A percentile compares a stretch with the other conserved stretches of the same genome.
phyloP scores from a whole-genome alignment of 2,888 invertebrate genomes.

The Macroteleia sp. region DNA sequence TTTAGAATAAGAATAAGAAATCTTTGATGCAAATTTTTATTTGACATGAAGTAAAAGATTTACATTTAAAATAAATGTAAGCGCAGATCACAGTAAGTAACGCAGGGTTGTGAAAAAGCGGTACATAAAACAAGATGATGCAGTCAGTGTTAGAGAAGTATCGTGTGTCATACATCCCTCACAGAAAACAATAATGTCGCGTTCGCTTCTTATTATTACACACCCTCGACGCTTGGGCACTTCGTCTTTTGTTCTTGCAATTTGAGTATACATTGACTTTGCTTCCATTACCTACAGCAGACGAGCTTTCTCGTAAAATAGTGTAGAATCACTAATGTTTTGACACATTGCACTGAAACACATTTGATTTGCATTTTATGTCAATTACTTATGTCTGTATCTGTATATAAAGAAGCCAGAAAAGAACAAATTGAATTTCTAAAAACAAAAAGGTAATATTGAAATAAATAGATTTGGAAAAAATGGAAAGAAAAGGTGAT shows the following conservation, averaged over 20 bases:
- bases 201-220: conserved; percentile 39
- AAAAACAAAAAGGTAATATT: no score
- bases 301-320: conserved; percentile 30
- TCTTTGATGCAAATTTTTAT: no score
- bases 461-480: no score
- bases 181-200: conserved; percentile 62
- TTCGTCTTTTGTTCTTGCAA: conserved; percentile 61
- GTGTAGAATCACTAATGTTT: conserved; percentile 47
- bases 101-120: conserved; percentile 41
- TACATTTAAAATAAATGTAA: conserved; percentile 45
- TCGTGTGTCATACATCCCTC: conserved; percentile 47
- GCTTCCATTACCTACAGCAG: conserved; percentile 24
- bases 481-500: no score
- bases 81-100: conserved; percentile 10
- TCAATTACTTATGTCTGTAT: no score
- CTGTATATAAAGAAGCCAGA: no score
- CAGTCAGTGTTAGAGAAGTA: conserved; percentile 46
- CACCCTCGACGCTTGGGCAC: conserved; percentile 47
- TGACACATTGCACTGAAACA: conserved; percentile 20
- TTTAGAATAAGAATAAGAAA: conserved; percentile 37
- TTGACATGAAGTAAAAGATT: conserved; percentile 34
- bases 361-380: no score
- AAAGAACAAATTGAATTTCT: no score
- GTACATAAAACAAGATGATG: conserved; percentile 41
- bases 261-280: conserved; percentile 61